Base-by-base conservation (phyloP, 1,140 invertebrate genomes). In the Oppia nitens region DNA sequence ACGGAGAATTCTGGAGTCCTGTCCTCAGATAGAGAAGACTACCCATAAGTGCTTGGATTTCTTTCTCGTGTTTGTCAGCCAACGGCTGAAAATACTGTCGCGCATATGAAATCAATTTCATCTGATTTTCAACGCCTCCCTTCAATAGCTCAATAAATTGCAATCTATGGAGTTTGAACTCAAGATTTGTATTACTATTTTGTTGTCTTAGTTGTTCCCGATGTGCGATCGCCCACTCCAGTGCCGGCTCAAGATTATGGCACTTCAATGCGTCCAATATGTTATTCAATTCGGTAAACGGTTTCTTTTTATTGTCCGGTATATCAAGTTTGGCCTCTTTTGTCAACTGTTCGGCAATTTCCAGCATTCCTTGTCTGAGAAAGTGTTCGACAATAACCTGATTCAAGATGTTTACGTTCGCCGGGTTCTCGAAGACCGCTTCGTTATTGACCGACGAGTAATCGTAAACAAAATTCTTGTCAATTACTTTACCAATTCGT, bases 371-470 rank as follows among this genome's bases (percentile, higher is more conserved):
- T 73, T 94, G 87, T 60, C 92, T 79, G 69, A 91, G 86, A 69
- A 95, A 89, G 77, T 98, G 92, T 69, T 96, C 88, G 66, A 88
- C 90, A 47, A 97, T 88, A n/a, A 93, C 87, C 75, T 92, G 83
- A 74, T 96, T 94, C 47, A 97, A 74, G 17, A 91, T 74, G 62
- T 83, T 78, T 32, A 81, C 76, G 67, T 90, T 90, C 12, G 57
- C 26, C 1, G 14, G 32, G 14, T 59, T 20, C 1, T 59, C 57
- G 17, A 59, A 59, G 17, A 60, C 51, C 29, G 29, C 67, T 68
- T 80, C 79, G 32, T 59, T 57, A 11, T 25, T 21, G 1, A 61
- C 47, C 20, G 32, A 55, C 12, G 45, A 40, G 58, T 53, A 63
- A 45, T 63, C 61, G 17, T 45, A 54, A 26, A 40, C 50, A 40